Conservation (phyloP, 2,113 vertebrate genomes). For the Leptobrachium ailaonicum region DNA sequence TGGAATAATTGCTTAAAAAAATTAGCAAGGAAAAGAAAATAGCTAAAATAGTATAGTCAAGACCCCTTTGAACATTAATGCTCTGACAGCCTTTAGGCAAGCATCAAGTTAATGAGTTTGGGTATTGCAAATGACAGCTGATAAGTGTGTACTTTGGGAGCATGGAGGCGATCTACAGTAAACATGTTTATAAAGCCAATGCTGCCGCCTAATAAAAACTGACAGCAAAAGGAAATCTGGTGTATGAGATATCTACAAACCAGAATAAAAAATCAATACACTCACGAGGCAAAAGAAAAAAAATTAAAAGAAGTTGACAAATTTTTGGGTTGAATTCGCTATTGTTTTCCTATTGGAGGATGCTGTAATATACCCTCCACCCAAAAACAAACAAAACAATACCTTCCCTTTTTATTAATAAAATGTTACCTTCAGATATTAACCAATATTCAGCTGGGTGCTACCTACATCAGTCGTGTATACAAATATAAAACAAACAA, state of each 20-base stretch:
- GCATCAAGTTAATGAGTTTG: conserved; percentile 29
- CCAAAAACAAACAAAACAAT: no score
- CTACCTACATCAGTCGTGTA: no score
- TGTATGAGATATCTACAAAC: background rate
- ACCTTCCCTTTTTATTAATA: no score
- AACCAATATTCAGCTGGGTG: no score
- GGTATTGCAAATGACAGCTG: conserved; percentile 26
- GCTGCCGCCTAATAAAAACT: conserved; percentile 16
- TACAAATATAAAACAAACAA: no score
- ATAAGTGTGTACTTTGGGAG: conserved; percentile 25
- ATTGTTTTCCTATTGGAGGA: no score
- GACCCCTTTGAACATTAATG: background rate
- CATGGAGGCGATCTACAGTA: conserved; percentile 12
- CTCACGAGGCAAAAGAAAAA: background rate
- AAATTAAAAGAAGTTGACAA: background rate
- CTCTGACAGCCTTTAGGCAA: conserved; percentile 7
- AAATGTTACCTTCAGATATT: no score
- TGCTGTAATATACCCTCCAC: no score
- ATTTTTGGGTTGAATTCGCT: no score
- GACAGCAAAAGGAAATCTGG: background rate
- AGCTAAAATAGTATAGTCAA: background rate
- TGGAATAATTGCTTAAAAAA: no score
- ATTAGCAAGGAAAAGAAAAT: no score
- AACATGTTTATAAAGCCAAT: conserved; percentile 21
- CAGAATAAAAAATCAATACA: background rate